Evolutionary conservation across 2,113 vertebrate species (phyloP).

Genomic region (Atherinomorus stipes): DNA sequence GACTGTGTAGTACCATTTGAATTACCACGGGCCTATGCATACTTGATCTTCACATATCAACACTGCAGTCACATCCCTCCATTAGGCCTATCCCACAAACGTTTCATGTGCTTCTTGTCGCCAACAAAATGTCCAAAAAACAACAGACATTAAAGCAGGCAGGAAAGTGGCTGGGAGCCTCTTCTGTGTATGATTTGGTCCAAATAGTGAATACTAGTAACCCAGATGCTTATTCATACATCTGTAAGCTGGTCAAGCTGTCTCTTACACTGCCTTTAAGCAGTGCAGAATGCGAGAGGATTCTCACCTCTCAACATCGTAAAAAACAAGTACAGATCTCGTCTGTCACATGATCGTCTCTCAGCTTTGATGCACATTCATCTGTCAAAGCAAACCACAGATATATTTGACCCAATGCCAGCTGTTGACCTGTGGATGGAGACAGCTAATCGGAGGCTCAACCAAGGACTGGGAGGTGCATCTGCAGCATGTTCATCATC

Average conservation of each 20-base stretch:
- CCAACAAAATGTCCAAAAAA: no score
- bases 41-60: no score
- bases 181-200: not conserved
- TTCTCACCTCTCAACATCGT: no score
- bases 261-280: slow-evolving; percentile 26
- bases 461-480: not conserved
- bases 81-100: no score
- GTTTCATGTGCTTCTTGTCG: no score
- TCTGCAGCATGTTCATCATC: not conserved
- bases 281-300: not conserved
- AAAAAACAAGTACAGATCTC: not conserved
- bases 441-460: not conserved
- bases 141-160: not conserved
- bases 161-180: not conserved
- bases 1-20: no score
- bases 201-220: no score
- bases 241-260: slow-evolving; percentile 4
- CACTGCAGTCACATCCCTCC: no score
- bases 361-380: not conserved
- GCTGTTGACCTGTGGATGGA: slow-evolving; percentile 24
- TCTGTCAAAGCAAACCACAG: not conserved
- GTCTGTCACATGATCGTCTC: not conserved
- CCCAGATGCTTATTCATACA: slow-evolving; percentile 21
- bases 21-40: no score
- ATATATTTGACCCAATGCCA: slow-evolving; percentile 20